Percentiles rank a stretch among this genome's conserved stretches.
These are phyloP conservation scores for Mastomys natalensis DNA, from an alignment of 2,113 vertebrate genomes.

Conservation along the genomic window DNA sequence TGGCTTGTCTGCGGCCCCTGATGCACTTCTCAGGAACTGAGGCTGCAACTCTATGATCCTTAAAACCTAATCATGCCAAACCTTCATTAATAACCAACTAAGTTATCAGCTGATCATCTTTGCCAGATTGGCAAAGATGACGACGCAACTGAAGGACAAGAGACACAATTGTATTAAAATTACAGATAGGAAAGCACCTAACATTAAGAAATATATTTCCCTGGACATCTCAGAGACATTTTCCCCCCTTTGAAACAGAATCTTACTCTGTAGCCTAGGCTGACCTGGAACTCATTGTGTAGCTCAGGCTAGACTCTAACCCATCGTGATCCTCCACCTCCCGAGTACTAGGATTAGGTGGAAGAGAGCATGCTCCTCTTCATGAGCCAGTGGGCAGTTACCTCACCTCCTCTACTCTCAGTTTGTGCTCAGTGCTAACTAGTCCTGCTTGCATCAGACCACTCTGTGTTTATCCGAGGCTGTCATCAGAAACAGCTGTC, in stretches of 20 bases:
- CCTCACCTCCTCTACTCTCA: neutral
- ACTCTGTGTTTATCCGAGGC: neutral
- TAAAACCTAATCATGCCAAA: neutral
- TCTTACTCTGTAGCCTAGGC: neutral
- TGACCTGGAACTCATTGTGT: neutral
- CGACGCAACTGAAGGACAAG: neutral
- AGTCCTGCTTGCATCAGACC: slow-evolving; percentile 19
- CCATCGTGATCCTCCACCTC: neutral
- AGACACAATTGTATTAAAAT: neutral
- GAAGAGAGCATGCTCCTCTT: neutral
- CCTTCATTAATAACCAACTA: neutral
- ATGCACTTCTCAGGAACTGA: neutral
- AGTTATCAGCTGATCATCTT: neutral
- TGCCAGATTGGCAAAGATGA: neutral
- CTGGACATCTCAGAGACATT: neutral
- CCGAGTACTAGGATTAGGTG: neutral
- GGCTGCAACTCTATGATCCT: neutral
- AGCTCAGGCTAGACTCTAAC: neutral
- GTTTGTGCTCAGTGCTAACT: neutral
- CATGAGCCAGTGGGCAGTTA: neutral
- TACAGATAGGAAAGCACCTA: neutral
- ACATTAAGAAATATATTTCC: neutral
- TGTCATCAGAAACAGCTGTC: neutral
- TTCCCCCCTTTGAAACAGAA: no score
- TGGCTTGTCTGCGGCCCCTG: neutral